Evolutionary conservation across 2,797 vertebrate species (phyloP), one percentile per base, ranked within the genome.

Genomic region (Lateolabrax maculatus): DNA sequence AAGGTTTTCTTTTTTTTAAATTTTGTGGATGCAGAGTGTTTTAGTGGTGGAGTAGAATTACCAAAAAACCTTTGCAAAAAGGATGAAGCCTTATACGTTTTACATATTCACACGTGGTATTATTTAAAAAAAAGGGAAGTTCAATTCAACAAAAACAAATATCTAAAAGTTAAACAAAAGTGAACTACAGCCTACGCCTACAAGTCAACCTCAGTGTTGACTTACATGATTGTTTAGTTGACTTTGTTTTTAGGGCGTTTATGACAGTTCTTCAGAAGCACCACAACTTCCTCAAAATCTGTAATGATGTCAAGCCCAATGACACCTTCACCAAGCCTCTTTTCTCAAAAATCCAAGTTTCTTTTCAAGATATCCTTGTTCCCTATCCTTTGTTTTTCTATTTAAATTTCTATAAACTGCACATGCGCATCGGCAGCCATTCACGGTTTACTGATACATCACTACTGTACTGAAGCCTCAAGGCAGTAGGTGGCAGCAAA

Each of bases 401-500:
- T 36, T 21, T 2, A 0, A 11, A 13, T 21, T 21, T 23, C 25
- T 7, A 25, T 10, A 37, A 43, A 12, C 39, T 44, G 0, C 18
- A 46, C 29, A 27, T 15, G 6, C 1, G 12, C 4, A 58, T 23
- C 34, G 36, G 15, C 27, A 13, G 31, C 2, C 2, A n/a, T 31
- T 58, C 39, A 2, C 21, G 0, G 0, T 25, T 13, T 7, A 62
- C 1, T 34, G 3, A 34, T 16, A 11, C n/a, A 56, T 23, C 12
- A 16, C 6, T 46, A 3, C 29, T 84, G 80, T 34, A 84, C 5
- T 79, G 58, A 48, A 57, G 13, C 21, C 7, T 65, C 0, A 0
- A 18, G n/a, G 62, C 91, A 86, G 73, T 10, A 90, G 91, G 48
- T 83, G 90, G 89, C 84, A 89, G 88, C 87, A 90, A 72, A 80